Conservation (phyloP, 2,888 invertebrate genomes). For the Hydroisotoma schaefferi region DNA sequence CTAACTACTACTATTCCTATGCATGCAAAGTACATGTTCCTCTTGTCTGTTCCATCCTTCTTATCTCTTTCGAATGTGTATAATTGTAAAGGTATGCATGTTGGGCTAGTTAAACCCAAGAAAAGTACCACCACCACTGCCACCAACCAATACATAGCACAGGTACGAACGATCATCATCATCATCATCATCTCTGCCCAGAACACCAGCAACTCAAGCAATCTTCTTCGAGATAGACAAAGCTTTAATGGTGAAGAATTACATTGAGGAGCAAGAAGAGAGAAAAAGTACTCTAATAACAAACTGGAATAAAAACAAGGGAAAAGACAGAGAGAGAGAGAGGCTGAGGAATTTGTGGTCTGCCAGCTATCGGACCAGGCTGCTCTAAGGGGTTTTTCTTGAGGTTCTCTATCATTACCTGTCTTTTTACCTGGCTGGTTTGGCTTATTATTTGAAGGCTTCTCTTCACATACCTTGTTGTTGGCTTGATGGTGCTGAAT, state of each 20-base stretch:
- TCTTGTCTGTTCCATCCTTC: too few relatives aligned
- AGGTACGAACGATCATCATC: background rate
- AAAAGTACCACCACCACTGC: slow-evolving; percentile 5
- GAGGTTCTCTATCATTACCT: slow-evolving; percentile 18
- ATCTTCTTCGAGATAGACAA: background rate
- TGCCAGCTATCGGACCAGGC: slow-evolving; percentile 2
- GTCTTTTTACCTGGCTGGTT: slow-evolving; percentile 19
- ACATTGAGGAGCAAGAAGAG: background rate
- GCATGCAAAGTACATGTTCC: too few relatives aligned
- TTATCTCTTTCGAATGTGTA: too few relatives aligned
- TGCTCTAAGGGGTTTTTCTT: slow-evolving; percentile 15
- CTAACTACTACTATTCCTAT: background rate
- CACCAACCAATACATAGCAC: slow-evolving; percentile 1
- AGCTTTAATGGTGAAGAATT: background rate
- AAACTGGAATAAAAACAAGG: slow-evolving; percentile 21
- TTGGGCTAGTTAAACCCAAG: too few relatives aligned
- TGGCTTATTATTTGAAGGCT: slow-evolving; percentile 18
- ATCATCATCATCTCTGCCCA: background rate
- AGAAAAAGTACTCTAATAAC: slow-evolving; percentile 20
- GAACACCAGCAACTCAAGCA: background rate
- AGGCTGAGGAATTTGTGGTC: slow-evolving; percentile 18
- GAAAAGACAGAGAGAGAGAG: slow-evolving; percentile 13
- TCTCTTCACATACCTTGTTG: slow-evolving; percentile 17
- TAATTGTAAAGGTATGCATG: too few relatives aligned
- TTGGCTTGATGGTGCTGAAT: slow-evolving; percentile 9